phyloP scores from a whole-genome alignment of 2,888 invertebrate species.

The Limnephilus auricula region DNA sequence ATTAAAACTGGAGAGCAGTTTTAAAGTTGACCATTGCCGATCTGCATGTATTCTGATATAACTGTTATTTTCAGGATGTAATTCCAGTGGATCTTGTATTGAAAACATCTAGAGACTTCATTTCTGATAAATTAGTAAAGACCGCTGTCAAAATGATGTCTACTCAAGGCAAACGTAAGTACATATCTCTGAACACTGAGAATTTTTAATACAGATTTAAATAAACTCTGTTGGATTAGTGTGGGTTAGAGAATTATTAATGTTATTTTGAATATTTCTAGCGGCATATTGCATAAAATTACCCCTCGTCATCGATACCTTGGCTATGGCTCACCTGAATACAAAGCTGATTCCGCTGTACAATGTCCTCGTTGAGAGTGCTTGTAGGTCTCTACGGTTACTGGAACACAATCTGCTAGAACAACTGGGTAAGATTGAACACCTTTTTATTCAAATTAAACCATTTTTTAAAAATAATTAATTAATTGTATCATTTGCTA shows the following conservation, averaged over 20 bases:
- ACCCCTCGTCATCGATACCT: constrained; percentile 82
- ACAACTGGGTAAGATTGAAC: constrained; percentile 74
- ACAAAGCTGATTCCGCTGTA: constrained; percentile 82
- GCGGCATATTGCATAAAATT: constrained; percentile 77
- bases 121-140: constrained; percentile 76
- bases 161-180: constrained; percentile 81
- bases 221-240: background rate
- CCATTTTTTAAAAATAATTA: background rate
- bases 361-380: constrained; percentile 85
- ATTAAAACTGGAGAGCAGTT: background rate
- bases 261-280: constrained; percentile 64
- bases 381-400: constrained; percentile 83
- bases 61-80: constrained; percentile 75
- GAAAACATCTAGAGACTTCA: constrained; percentile 80
- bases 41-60: background rate
- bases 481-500: too few species aligned
- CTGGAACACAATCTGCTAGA: constrained; percentile 81
- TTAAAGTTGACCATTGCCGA: background rate
- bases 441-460: background rate
- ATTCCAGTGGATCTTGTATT: constrained; percentile 80
- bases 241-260: constrained; percentile 45
- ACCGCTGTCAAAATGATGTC: constrained; percentile 79
- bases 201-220: background rate
- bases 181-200: constrained; percentile 4
- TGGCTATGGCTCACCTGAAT: constrained; percentile 83